phyloP scores from a whole-genome alignment of 1,140 invertebrate genomes.

The Drosophila nasuta region DNA sequence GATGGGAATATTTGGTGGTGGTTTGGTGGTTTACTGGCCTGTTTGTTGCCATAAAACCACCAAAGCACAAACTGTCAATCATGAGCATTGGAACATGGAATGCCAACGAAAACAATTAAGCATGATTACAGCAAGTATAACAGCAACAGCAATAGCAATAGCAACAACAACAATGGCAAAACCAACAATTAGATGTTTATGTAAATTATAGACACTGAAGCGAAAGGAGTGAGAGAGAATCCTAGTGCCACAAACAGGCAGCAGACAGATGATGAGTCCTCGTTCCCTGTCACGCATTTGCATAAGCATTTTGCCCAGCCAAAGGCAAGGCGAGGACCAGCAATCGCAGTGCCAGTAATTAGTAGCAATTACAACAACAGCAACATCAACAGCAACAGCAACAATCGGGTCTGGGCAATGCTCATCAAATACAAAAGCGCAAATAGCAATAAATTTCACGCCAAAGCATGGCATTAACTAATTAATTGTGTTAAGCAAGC shows the following conservation, averaged over 20 bases:
- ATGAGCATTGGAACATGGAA: slow-evolving; percentile 72
- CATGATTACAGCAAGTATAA: slow-evolving; percentile 74
- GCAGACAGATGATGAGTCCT: slow-evolving; percentile 38
- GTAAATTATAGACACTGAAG: slow-evolving; percentile 72
- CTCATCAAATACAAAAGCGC: slow-evolving; percentile 67
- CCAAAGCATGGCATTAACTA: slow-evolving; percentile 78
- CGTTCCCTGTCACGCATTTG: slow-evolving; percentile 48
- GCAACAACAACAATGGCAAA: slow-evolving; percentile 54
- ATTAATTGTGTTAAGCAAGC: slow-evolving; percentile 78
- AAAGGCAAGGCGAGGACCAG: slow-evolving; percentile 12
- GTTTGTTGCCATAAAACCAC: slow-evolving; percentile 60
- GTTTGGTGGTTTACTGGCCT: slow-evolving; percentile 55
- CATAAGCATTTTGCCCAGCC: slow-evolving; percentile 58
- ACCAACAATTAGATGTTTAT: slow-evolving; percentile 80
- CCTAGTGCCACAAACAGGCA: slow-evolving; percentile 33
- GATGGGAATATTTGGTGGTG: slow-evolving; percentile 28
- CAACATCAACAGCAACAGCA: slow-evolving; percentile 15
- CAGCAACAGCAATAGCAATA: slow-evolving; percentile 15
- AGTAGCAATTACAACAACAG: slow-evolving; percentile 71
- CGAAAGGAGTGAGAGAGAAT: slow-evolving; percentile 33
- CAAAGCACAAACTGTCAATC: slow-evolving; percentile 79
- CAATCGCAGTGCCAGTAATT: slow-evolving; percentile 72
- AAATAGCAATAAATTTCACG: slow-evolving; percentile 79
- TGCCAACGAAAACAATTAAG: slow-evolving; percentile 79
- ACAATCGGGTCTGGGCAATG: slow-evolving; percentile 25